Conservation (phyloP, 2,888 invertebrate genomes). For the Caradrina kadenii region DNA sequence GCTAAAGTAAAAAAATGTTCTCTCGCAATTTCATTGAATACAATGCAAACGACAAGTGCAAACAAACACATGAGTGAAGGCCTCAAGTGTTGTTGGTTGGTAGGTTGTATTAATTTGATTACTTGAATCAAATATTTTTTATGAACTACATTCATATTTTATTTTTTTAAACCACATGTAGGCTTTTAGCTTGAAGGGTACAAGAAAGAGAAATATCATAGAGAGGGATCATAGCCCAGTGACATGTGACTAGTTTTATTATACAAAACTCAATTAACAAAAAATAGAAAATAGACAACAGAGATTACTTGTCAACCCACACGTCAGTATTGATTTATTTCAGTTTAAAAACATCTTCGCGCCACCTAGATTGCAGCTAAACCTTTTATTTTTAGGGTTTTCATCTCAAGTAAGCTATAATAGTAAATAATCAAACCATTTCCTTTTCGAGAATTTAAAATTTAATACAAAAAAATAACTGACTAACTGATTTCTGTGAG, state of each 20-base stretch:
- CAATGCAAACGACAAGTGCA: conserved; percentile 1
- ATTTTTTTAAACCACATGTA: background rate
- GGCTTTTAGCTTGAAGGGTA: background rate
- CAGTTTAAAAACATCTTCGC: background rate
- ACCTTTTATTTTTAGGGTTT: background rate
- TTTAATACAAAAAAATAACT: background rate
- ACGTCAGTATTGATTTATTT: background rate
- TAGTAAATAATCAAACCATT: background rate
- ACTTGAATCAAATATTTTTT: background rate
- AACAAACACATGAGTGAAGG: background rate
- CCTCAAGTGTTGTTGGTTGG: background rate
- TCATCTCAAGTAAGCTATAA: background rate
- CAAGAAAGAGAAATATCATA: too few relatives aligned
- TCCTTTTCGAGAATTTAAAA: background rate
- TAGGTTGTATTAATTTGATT: background rate
- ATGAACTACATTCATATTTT: background rate
- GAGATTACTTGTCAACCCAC: background rate
- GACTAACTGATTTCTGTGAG: background rate
- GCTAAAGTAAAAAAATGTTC: conserved; percentile 8
- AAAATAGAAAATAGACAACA: background rate
- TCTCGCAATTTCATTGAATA: conserved; percentile 14
- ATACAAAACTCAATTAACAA: background rate
- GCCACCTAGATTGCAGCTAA: background rate
- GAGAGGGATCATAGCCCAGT: background rate
- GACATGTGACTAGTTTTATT: background rate